Evolutionary conservation across 2,888 invertebrate genomes (phyloP).

Genomic region (Eilema depressum): DNA sequence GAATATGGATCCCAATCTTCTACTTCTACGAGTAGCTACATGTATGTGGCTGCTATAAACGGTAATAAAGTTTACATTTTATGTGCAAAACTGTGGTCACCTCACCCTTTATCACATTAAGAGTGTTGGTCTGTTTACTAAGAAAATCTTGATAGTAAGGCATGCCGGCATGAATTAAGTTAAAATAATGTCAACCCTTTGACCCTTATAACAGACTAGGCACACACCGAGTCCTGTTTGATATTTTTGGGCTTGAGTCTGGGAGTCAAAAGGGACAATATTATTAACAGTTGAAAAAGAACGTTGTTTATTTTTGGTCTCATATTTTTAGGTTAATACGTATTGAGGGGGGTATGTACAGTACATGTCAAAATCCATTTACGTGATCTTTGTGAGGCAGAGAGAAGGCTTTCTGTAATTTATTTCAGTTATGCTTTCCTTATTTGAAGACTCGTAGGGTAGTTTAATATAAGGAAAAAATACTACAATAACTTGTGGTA

Average conservation of each 20-base stretch:
- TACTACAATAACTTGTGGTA: no score
- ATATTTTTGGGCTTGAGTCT: not conserved
- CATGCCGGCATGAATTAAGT: not conserved
- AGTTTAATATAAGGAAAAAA: no score
- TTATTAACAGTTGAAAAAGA: slow-evolving; percentile 2
- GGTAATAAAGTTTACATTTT: not conserved
- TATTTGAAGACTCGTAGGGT: not conserved
- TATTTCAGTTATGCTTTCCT: not conserved
- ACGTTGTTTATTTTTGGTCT: not conserved
- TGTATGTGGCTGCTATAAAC: not conserved
- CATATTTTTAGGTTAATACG: not conserved
- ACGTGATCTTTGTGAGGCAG: not conserved
- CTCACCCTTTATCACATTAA: not conserved
- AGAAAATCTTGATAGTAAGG: not conserved
- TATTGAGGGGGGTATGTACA: no score
- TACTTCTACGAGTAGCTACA: no score
- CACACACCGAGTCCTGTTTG: not conserved
- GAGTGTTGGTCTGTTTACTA: not conserved
- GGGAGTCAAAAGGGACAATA: not conserved
- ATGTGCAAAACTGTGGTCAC: not conserved
- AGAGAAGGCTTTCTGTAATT: not conserved
- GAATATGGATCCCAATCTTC: no score
- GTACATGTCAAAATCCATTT: not conserved
- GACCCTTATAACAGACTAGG: slow-evolving; percentile 5
- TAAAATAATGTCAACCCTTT: slow-evolving; percentile 3